Evolutionary conservation across 2,888 invertebrate genomes (phyloP).

Genomic region (Scaptomyza tumidula): DNA sequence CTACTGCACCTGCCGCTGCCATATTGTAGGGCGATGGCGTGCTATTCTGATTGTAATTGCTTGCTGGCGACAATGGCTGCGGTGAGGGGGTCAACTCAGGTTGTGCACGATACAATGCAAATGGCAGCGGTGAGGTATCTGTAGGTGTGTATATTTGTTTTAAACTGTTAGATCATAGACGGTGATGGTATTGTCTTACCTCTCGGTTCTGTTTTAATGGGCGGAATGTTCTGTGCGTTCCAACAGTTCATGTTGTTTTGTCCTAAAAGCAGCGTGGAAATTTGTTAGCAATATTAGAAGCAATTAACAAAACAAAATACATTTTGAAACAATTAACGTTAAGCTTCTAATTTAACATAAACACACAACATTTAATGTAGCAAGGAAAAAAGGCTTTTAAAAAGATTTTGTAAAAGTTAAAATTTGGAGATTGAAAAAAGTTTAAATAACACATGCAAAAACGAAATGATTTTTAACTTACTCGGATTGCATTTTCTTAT

Average conservation of each 20-base stretch:
- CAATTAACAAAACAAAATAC: conserved; percentile 7
- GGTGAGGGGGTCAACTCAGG: conserved; percentile 83
- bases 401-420: not conserved
- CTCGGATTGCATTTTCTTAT: conserved; percentile 17
- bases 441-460: conserved; percentile 36
- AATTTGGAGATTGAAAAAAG: not conserved
- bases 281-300: conserved; percentile 36
- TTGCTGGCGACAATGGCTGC: conserved; percentile 83
- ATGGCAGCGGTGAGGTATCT: conserved; percentile 83
- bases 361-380: not conserved
- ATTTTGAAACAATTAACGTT: conserved; percentile 2
- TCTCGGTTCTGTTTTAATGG: conserved; percentile 84
- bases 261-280: conserved; percentile 53
- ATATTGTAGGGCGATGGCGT: conserved; percentile 82
- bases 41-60: conserved; percentile 80
- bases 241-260: conserved; percentile 77
- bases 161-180: not conserved
- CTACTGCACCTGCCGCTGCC: conserved; percentile 48
- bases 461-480: conserved; percentile 32
- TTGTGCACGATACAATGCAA: conserved; percentile 77
- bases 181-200: conserved; percentile 64
- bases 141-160: not conserved
- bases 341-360: not conserved
- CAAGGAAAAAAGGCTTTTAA: not conserved
- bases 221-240: conserved; percentile 80